phyloP scores from a whole-genome alignment of 1,140 invertebrate genomes.

The Lasaia peninsularis region DNA sequence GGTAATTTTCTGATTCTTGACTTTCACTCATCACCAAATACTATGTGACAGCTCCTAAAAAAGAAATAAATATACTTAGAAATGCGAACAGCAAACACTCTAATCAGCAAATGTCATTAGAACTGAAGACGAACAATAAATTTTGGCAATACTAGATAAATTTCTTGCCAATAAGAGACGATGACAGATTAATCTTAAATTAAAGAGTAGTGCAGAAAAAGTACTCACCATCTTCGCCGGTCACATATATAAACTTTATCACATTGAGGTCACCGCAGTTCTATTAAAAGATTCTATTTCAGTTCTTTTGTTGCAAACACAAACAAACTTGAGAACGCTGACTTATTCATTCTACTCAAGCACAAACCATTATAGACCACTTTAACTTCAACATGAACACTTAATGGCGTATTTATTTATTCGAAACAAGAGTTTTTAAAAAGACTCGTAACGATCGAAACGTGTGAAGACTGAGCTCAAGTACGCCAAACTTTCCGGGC shows the following conservation, averaged over 20 bases:
- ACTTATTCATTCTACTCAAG: background rate
- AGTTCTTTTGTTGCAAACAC: constrained; percentile 33
- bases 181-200: constrained; percentile 38
- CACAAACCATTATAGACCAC: constrained; percentile 8
- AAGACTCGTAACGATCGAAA: constrained; percentile 36
- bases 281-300: constrained; percentile 74
- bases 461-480: constrained; percentile 44
- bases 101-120: background rate
- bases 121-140: constrained; percentile 10
- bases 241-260: constrained; percentile 41
- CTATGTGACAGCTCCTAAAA: constrained; percentile 35
- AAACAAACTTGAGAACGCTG: constrained; percentile 36
- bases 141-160: constrained; percentile 33
- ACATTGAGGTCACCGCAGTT: constrained; percentile 47
- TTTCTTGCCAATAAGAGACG: constrained; percentile 33
- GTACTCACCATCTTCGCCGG: constrained; percentile 51
- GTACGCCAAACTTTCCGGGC: constrained; percentile 57
- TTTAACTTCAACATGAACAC: background rate
- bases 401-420: background rate
- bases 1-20: constrained; percentile 29
- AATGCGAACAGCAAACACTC: constrained; percentile 2
- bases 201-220: constrained; percentile 35
- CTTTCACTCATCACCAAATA: constrained; percentile 39
- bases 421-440: constrained; percentile 30
- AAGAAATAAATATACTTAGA: constrained; percentile 24